Evolutionary conservation across 2,113 vertebrate genomes (phyloP).

Genomic region (Osmerus eperlanus): DNA sequence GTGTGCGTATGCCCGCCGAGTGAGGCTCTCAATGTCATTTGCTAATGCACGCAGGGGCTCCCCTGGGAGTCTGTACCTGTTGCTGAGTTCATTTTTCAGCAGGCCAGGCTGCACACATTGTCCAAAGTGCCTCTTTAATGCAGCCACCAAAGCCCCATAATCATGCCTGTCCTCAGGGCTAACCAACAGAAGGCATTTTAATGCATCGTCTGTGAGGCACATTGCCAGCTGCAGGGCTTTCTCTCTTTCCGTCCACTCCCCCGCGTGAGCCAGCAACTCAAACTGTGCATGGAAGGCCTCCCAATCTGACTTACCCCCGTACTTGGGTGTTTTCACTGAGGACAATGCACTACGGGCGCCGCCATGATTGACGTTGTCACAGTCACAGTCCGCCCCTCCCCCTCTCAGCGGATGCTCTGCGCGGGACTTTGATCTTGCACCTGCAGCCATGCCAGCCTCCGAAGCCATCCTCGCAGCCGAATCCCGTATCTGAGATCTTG

Average conservation of each 20-base stretch:
- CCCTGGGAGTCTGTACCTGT: not conserved
- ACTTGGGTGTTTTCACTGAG: too few species aligned
- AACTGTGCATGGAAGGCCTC: too few species aligned
- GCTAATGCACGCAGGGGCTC: not conserved
- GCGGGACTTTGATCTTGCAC: too few species aligned
- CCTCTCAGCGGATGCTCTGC: too few species aligned
- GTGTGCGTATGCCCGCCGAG: slow-evolving; percentile 4
- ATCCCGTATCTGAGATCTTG: too few species aligned
- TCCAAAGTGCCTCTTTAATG: slow-evolving; percentile 4
- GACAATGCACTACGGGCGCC: too few species aligned
- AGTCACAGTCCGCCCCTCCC: too few species aligned
- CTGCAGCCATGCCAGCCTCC: too few species aligned
- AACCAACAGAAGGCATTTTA: not conserved
- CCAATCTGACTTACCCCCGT: too few species aligned
- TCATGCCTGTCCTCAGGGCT: not conserved
- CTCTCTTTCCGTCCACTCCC: too few species aligned
- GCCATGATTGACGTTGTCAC: not conserved
- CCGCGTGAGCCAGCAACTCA: too few species aligned
- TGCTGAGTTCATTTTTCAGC: not conserved
- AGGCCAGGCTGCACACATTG: not conserved
- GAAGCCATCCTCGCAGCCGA: too few species aligned
- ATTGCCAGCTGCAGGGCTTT: not conserved
- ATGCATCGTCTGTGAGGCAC: slow-evolving; percentile 1
- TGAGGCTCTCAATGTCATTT: slow-evolving; percentile 14
- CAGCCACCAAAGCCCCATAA: slow-evolving; percentile 1